Evolutionary conservation across 2,797 vertebrate species (phyloP).

Genomic region (Eremophila alpestris): DNA sequence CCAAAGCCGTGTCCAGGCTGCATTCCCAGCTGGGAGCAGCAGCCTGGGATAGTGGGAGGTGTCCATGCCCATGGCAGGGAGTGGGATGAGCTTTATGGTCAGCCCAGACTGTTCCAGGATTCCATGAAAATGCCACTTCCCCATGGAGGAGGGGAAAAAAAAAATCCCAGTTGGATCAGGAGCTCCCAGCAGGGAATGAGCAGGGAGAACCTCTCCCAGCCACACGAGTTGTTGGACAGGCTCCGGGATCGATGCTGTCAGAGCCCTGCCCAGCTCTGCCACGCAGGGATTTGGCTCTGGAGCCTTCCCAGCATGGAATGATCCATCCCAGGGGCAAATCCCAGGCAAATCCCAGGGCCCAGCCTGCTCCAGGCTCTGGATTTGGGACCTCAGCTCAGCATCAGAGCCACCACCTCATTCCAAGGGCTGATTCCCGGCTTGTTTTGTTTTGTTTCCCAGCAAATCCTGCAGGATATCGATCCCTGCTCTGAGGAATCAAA

Average conservation of each 20-base stretch:
- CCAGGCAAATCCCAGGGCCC: neutral
- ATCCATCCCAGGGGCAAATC: neutral
- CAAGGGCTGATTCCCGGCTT: neutral
- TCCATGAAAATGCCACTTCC: neutral
- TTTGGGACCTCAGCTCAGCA: neutral
- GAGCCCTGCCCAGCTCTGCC: neutral
- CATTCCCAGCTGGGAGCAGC: neutral
- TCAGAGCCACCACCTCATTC: fast-evolving
- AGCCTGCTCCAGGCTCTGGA: neutral
- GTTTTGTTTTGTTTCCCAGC: neutral
- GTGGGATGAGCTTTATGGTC: neutral
- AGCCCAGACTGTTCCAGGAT: neutral
- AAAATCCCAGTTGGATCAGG: neutral
- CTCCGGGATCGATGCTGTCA: neutral
- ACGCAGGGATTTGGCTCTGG: neutral
- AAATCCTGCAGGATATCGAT: neutral
- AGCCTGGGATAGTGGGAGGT: fast-evolving
- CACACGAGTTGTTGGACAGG: neutral
- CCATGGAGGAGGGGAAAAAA: fast-evolving
- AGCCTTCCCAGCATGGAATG: fast-evolving
- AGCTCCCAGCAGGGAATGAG: neutral
- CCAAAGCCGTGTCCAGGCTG: neutral
- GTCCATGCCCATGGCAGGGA: neutral
- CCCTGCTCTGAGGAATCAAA: neutral
- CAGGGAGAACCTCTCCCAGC: neutral